These are phyloP conservation scores for Dendrolimus pini DNA, from an alignment of 2,888 invertebrate genomes.

Conservation along the genomic window DNA sequence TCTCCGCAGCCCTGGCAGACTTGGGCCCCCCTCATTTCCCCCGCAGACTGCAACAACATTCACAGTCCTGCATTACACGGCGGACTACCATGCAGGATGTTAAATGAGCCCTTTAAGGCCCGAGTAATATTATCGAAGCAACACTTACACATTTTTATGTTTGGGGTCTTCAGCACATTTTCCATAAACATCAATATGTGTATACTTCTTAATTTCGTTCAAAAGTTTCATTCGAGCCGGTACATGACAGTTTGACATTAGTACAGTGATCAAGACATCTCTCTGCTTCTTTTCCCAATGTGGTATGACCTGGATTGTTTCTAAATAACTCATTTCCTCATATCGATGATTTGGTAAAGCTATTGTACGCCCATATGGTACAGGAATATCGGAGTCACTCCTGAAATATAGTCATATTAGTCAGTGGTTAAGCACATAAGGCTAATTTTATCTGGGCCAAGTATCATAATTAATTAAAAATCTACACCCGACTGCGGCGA, in stretches of 20 bases:
- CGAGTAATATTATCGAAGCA: too few relatives aligned
- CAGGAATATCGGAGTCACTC: slow-evolving; percentile 79
- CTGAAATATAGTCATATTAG: slow-evolving; percentile 35
- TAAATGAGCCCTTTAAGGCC: too few relatives aligned
- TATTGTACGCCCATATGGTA: slow-evolving; percentile 79
- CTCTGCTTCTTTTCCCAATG: slow-evolving; percentile 56
- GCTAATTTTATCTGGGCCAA: too few relatives aligned
- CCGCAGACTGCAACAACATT: too few relatives aligned
- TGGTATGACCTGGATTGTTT: slow-evolving; percentile 35
- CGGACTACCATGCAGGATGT: too few relatives aligned
- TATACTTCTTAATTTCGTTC: slow-evolving; percentile 71
- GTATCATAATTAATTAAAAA: too few relatives aligned
- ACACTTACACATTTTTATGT: slow-evolving; percentile 10
- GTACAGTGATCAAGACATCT: slow-evolving; percentile 65
- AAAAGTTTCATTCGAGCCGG: slow-evolving; percentile 71
- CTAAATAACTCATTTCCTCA: slow-evolving; percentile 7
- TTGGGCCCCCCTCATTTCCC: too few relatives aligned
- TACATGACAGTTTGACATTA: slow-evolving; percentile 77
- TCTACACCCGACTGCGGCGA: too few relatives aligned
- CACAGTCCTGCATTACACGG: too few relatives aligned
- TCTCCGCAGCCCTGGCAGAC: too few relatives aligned
- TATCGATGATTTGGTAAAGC: slow-evolving; percentile 23
- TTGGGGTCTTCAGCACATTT: slow-evolving; percentile 49
- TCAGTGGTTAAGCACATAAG: too few relatives aligned
- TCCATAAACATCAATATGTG: slow-evolving; percentile 77